phyloP scores from a whole-genome alignment of 2,113 vertebrate species.

The Eonycteris spelaea region DNA sequence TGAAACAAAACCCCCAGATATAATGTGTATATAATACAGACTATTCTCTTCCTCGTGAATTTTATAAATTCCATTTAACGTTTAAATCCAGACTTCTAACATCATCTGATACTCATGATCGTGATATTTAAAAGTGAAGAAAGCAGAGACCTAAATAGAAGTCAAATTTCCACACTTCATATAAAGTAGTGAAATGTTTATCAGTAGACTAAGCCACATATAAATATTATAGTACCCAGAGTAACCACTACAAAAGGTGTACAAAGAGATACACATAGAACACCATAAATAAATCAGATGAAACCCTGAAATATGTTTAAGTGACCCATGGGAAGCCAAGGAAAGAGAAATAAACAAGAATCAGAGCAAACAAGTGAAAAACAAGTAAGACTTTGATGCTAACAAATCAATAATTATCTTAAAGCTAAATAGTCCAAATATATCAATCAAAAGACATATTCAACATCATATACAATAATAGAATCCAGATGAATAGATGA shows the following conservation, averaged over 20 bases:
- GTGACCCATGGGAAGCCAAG: background rate
- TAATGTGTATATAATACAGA: background rate
- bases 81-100: background rate
- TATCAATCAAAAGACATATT: background rate
- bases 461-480: background rate
- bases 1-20: too few species aligned
- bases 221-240: background rate
- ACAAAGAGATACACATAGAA: background rate
- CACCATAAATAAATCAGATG: background rate
- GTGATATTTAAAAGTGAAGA: background rate
- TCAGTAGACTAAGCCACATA: background rate
- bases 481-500: background rate
- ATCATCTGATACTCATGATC: background rate
- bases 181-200: background rate
- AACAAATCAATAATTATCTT: background rate
- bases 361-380: background rate
- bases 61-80: background rate
- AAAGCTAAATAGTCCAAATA: background rate
- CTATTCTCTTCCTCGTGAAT: background rate
- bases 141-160: background rate
- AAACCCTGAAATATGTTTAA: background rate
- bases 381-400: background rate
- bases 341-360: background rate
- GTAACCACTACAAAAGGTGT: background rate
- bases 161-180: background rate